Percentiles rank a stretch among this genome's conserved stretches.
Conservation (phyloP, 2,888 invertebrate genomes). For the Ypsolopha sequella region DNA sequence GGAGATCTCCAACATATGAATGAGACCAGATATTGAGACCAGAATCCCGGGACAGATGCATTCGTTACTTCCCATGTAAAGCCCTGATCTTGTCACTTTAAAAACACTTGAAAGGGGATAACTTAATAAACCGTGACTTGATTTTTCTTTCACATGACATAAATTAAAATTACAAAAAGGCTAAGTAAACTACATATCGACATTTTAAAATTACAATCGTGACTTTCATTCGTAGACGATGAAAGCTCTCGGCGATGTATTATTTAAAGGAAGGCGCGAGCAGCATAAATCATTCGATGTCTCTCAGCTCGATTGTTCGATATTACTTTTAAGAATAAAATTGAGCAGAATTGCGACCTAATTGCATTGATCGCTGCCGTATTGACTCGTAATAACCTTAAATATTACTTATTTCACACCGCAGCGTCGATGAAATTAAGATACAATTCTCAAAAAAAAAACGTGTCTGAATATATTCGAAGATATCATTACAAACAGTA, state of each 20-base stretch:
- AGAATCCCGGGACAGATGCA: conserved; percentile 36
- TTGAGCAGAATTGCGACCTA: conserved; percentile 42
- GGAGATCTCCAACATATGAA: conserved; percentile 27
- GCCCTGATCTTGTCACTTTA: conserved; percentile 10
- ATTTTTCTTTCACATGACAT: not conserved
- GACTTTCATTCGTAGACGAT: conserved; percentile 58
- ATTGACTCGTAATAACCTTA: conserved; percentile 3
- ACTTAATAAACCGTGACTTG: not conserved
- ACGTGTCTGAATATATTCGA: conserved; percentile 7
- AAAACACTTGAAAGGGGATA: not conserved
- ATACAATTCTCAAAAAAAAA: conserved; percentile 10
- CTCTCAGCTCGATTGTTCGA: conserved; percentile 54
- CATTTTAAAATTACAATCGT: conserved; percentile 66
- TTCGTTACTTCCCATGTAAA: conserved; percentile 38
- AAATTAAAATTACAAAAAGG: conserved; percentile 1
- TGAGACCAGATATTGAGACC: conserved; percentile 34
- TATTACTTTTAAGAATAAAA: conserved; percentile 46
- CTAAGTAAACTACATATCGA: conserved; percentile 46
- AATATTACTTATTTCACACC: not conserved
- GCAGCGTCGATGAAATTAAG: conserved; percentile 17
- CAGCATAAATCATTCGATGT: conserved; percentile 52
- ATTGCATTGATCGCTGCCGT: conserved; percentile 34
- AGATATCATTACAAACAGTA: not conserved
- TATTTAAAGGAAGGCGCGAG: conserved; percentile 62
- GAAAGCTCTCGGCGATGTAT: conserved; percentile 65